A percentile compares a stretch with the other conserved stretches of the same genome.
Evolutionary conservation across 2,888 invertebrate species (phyloP).

Genomic region (Uropetala carovei): DNA sequence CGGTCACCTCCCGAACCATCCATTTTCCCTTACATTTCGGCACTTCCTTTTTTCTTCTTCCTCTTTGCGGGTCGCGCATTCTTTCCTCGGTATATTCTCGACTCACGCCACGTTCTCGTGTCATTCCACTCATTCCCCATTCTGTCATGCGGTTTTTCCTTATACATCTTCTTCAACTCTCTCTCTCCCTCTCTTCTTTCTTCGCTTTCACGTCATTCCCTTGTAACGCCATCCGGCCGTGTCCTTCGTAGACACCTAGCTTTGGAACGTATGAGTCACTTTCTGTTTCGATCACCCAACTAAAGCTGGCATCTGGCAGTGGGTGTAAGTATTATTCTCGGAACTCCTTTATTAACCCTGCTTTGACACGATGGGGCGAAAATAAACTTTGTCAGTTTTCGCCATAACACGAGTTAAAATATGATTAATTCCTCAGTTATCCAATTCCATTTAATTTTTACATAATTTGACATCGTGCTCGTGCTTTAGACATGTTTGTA

Average conservation of each 20-base stretch:
- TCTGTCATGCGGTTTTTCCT: background rate
- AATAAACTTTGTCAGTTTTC: too few species aligned
- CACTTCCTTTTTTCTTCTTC: background rate
- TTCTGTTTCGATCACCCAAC: background rate
- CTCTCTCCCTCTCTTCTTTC: background rate
- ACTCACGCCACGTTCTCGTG: background rate
- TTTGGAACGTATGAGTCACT: background rate
- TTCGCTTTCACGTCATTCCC: background rate
- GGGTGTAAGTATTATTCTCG: too few species aligned
- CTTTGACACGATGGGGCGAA: too few species aligned
- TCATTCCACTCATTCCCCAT: background rate
- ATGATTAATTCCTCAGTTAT: too few species aligned
- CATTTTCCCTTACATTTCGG: background rate
- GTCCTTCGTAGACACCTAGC: background rate
- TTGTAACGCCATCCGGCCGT: background rate
- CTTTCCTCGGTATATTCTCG: background rate
- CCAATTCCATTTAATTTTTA: too few species aligned
- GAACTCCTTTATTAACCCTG: too few species aligned
- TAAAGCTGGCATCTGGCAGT: too few species aligned
- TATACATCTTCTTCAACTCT: conserved; percentile 18
- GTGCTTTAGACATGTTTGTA: too few species aligned
- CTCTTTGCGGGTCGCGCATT: background rate
- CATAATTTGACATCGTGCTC: too few species aligned
- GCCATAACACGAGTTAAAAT: too few species aligned
- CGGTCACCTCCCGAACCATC: conserved; percentile 22